Evolutionary conservation across 2,113 vertebrate genomes (phyloP).

Genomic region (Cyprinodon brontotheroides): DNA sequence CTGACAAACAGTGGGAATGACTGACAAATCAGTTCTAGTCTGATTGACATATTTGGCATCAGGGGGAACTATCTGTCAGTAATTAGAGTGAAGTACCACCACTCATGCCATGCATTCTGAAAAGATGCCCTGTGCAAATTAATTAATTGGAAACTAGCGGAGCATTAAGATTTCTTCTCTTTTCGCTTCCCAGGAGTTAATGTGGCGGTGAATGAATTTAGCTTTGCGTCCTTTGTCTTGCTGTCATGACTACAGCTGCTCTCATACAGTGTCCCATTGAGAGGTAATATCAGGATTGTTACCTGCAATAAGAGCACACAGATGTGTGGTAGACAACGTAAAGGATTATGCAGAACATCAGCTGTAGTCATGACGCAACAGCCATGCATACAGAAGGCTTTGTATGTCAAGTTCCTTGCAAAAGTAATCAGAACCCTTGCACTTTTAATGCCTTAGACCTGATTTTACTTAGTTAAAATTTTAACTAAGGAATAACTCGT

Average conservation of each 20-base stretch:
- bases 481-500: no score
- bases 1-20: slow-evolving; percentile 6
- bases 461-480: background rate
- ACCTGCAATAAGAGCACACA: background rate
- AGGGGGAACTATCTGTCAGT: slow-evolving; percentile 29
- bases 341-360: slow-evolving; percentile 36
- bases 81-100: slow-evolving; percentile 27
- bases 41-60: slow-evolving; percentile 28
- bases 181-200: slow-evolving; percentile 65
- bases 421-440: background rate
- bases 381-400: slow-evolving; percentile 23
- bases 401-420: background rate
- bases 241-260: slow-evolving; percentile 30
- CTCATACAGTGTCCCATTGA: background rate
- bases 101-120: slow-evolving; percentile 50
- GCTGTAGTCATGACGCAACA: slow-evolving; percentile 31
- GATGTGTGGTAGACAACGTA: slow-evolving; percentile 23
- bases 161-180: slow-evolving; percentile 49
- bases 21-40: slow-evolving; percentile 10
- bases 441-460: background rate
- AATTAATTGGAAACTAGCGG: slow-evolving; percentile 65
- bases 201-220: slow-evolving; percentile 49
- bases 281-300: background rate
- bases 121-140: slow-evolving; percentile 61
- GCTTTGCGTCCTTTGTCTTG: slow-evolving; percentile 28